Evolutionary conservation across 2,797 vertebrate genomes (phyloP).

Genomic region (Euphonia xanthogaster): DNA sequence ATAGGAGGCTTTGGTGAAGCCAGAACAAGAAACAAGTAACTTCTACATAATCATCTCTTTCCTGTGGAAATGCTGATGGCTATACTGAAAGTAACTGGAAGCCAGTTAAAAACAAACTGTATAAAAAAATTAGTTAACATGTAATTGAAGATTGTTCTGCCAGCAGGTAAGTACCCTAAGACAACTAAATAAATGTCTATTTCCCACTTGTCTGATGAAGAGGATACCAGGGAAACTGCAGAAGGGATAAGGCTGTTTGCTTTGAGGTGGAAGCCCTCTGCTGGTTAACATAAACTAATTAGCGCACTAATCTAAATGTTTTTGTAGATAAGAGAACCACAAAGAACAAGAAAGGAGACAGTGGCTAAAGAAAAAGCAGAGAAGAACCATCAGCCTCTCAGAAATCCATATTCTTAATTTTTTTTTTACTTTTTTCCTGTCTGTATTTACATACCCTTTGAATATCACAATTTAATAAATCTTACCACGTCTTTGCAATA

Average conservation of each 20-base stretch:
- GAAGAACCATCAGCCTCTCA: neutral
- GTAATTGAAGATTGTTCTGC: neutral
- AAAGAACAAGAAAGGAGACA: neutral
- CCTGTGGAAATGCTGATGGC: neutral
- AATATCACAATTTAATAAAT: neutral
- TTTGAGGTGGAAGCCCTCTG: slow-evolving; percentile 55
- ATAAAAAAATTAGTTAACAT: neutral
- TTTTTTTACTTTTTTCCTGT: neutral
- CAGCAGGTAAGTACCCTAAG: neutral
- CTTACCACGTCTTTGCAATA: neutral
- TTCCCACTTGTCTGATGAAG: neutral
- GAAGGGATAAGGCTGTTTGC: neutral
- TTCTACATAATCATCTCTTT: neutral
- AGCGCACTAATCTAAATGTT: neutral
- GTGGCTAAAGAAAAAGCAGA: neutral
- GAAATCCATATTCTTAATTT: neutral
- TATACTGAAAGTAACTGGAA: neutral
- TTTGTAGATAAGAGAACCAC: slow-evolving; percentile 44
- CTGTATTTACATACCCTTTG: neutral
- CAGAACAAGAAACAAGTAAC: neutral
- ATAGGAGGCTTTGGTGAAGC: neutral
- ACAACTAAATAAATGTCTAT: neutral
- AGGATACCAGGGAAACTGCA: neutral
- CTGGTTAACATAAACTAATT: slow-evolving; percentile 62
- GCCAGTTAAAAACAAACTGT: neutral